These are phyloP conservation scores for Fopius arisanus DNA, from an alignment of 1,140 invertebrate genomes.

Conservation along the genomic window DNA sequence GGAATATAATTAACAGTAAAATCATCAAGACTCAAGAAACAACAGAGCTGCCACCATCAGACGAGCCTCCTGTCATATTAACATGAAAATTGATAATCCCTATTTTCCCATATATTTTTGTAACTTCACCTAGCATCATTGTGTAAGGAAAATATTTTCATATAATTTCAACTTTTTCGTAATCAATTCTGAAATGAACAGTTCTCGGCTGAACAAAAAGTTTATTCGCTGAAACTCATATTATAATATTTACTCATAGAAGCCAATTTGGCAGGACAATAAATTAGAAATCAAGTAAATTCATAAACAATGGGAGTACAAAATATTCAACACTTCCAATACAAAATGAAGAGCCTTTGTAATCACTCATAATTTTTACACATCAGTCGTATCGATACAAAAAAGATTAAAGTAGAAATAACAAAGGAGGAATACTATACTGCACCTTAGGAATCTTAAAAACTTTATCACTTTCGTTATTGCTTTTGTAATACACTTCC, in stretches of 20 bases:
- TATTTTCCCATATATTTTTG: not conserved
- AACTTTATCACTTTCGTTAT: conserved; percentile 10
- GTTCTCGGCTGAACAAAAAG: not conserved
- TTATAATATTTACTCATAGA: not conserved
- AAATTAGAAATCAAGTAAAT: not conserved
- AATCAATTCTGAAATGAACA: not conserved
- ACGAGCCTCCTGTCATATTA: conserved; percentile 53
- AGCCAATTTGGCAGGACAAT: not conserved
- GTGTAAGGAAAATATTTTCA: not conserved
- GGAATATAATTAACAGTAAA: conserved; percentile 63
- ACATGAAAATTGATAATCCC: conserved; percentile 35
- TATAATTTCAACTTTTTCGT: not conserved
- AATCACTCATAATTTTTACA: not conserved
- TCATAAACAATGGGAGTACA: not conserved
- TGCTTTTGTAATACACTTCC: conserved; percentile 6
- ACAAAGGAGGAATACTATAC: not conserved
- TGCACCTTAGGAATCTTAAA: not conserved
- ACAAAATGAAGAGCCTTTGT: not conserved
- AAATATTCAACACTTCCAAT: not conserved
- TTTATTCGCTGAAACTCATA: not conserved
- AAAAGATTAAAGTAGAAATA: not conserved
- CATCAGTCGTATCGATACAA: conserved; percentile 3
- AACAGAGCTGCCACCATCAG: conserved; percentile 52
- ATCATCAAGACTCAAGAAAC: conserved; percentile 62
- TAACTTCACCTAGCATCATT: not conserved